Evolutionary conservation across 2,113 vertebrate species (phyloP).

Genomic region (Ahaetulla prasina): DNA sequence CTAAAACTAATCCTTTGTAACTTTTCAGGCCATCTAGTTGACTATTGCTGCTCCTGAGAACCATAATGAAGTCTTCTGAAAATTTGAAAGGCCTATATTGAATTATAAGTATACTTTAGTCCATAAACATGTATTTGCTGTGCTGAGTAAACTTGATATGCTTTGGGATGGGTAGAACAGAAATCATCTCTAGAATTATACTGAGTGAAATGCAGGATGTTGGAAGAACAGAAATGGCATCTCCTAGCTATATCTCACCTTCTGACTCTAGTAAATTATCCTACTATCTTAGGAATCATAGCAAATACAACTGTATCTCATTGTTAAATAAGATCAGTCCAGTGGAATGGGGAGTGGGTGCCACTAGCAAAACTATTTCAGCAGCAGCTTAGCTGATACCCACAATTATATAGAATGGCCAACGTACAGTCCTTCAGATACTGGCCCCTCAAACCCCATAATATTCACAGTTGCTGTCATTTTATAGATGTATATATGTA

Average conservation of each 20-base stretch:
- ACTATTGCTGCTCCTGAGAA: not conserved
- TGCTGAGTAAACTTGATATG: not conserved
- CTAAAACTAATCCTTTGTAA: not conserved
- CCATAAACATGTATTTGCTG: not conserved
- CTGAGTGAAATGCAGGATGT: not conserved
- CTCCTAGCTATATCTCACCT: not conserved
- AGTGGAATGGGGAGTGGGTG: not conserved
- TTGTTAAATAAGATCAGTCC: not conserved
- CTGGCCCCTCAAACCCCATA: not conserved
- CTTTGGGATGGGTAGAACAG: not conserved
- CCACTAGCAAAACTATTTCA: not conserved
- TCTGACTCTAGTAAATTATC: not conserved
- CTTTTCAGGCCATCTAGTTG: not conserved
- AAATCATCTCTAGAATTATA: not conserved
- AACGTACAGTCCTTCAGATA: not conserved
- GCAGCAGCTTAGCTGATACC: not conserved
- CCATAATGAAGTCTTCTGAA: not conserved
- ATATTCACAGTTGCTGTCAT: not conserved
- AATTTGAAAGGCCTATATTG: not conserved
- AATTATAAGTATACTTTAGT: not conserved
- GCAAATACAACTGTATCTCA: not conserved
- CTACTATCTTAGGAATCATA: not conserved
- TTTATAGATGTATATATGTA: no score
- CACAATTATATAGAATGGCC: not conserved
- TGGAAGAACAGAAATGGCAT: not conserved